A percentile compares a stretch with the other conserved stretches of the same genome.
These are phyloP conservation scores for Hirtodrosophila cameraria DNA, from an alignment of 2,888 invertebrate species.

Conservation along the genomic window DNA sequence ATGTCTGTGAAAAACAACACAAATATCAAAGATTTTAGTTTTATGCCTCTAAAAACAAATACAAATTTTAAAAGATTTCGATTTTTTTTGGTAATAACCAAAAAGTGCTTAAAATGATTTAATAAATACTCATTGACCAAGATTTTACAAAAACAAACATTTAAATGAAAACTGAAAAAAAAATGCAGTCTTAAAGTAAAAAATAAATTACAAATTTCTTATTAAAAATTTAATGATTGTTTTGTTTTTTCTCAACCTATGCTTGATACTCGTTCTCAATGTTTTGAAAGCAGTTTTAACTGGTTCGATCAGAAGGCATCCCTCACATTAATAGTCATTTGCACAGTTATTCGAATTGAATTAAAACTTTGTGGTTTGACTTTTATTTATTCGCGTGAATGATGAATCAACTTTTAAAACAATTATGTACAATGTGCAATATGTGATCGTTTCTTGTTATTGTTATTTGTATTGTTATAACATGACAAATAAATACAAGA, in stretches of 20 bases:
- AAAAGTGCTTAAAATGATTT: neutral
- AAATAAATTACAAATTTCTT: too few relatives aligned
- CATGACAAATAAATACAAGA: too few relatives aligned
- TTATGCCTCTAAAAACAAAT: neutral
- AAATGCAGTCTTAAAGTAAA: too few relatives aligned
- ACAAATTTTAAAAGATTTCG: slow-evolving; percentile 11
- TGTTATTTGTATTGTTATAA: too few relatives aligned
- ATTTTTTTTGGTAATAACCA: neutral
- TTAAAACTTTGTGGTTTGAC: slow-evolving; percentile 50
- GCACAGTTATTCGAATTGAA: slow-evolving; percentile 66
- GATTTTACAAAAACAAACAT: too few relatives aligned
- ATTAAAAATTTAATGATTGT: too few relatives aligned
- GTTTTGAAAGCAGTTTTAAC: slow-evolving; percentile 31
- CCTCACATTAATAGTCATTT: slow-evolving; percentile 45
- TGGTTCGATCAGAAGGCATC: slow-evolving; percentile 34
- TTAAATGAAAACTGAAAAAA: too few relatives aligned
- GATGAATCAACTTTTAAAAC: slow-evolving; percentile 42
- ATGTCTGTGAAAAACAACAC: neutral
- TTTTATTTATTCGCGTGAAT: slow-evolving; percentile 50
- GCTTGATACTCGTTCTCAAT: neutral
- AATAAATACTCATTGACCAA: too few relatives aligned
- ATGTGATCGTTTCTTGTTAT: slow-evolving; percentile 14
- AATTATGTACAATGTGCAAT: slow-evolving; percentile 29
- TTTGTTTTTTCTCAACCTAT: neutral
- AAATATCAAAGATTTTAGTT: neutral